These are phyloP conservation scores for Zaprionus capensis DNA, from an alignment of 1,140 invertebrate species.

Conservation along the genomic window DNA sequence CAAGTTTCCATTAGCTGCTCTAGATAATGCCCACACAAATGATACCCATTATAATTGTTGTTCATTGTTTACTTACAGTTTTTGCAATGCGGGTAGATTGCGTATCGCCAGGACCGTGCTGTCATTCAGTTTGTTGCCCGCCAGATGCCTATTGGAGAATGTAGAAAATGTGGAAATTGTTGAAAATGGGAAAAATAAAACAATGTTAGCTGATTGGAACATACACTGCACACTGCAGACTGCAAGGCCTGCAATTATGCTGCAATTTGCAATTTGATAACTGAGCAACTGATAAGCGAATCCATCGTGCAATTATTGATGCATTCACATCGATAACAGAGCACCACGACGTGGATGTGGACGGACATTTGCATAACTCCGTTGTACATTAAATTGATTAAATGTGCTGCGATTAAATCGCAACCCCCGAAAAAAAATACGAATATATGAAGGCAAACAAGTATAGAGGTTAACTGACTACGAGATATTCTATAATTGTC, in stretches of 20 bases:
- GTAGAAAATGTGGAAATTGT: constrained; percentile 31
- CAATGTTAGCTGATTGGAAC: constrained; percentile 50
- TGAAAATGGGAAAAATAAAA: constrained; percentile 17
- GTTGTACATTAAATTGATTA: constrained; percentile 78
- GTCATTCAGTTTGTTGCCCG: constrained; percentile 86
- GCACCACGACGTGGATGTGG: background rate
- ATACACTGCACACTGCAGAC: background rate
- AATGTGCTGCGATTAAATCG: constrained; percentile 67
- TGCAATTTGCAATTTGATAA: constrained; percentile 49
- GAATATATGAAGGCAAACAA: constrained; percentile 1
- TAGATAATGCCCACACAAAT: constrained; percentile 24
- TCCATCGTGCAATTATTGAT: constrained; percentile 68
- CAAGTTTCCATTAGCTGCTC: constrained; percentile 24
- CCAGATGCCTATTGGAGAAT: constrained; percentile 82
- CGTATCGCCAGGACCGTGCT: constrained; percentile 85
- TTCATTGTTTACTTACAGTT: constrained; percentile 66
- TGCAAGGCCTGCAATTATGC: constrained; percentile 42
- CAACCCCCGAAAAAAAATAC: constrained; percentile 57
- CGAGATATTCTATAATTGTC: background rate
- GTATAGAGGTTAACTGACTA: background rate
- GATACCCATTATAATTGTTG: constrained; percentile 17
- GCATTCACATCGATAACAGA: constrained; percentile 53
- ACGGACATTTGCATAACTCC: constrained; percentile 59
- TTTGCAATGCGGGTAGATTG: constrained; percentile 84
- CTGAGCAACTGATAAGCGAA: constrained; percentile 38